These are phyloP conservation scores for Tetranychus truncatus DNA, from an alignment of 2,888 invertebrate species.

Conservation along the genomic window DNA sequence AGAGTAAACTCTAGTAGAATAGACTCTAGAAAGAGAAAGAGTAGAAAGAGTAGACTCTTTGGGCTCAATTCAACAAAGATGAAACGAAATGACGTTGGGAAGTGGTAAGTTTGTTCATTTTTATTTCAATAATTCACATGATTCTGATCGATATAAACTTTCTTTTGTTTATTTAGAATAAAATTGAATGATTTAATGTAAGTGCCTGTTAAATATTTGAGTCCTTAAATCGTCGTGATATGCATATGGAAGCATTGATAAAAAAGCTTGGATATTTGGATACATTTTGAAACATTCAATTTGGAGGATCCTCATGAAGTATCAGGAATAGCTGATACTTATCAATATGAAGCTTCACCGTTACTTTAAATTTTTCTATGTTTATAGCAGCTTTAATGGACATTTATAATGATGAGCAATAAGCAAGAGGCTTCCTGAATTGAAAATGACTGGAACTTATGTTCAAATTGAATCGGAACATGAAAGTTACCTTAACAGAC, in stretches of 20 bases:
- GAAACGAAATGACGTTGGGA: constrained; percentile 47
- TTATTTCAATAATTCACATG: background rate
- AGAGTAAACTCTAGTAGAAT: too few relatives aligned
- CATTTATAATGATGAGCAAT: constrained; percentile 69
- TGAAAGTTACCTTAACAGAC: constrained; percentile 56
- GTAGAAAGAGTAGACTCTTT: too few relatives aligned
- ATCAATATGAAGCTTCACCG: constrained; percentile 34
- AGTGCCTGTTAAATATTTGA: constrained; percentile 45
- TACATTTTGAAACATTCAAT: constrained; percentile 26
- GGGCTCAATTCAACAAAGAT: constrained; percentile 31
- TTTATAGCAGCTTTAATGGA: constrained; percentile 77
- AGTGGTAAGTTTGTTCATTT: constrained; percentile 31
- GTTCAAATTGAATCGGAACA: constrained; percentile 93
- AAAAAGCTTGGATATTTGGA: constrained; percentile 25
- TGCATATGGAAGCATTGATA: constrained; percentile 24
- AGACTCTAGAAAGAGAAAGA: too few relatives aligned
- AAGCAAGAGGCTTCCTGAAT: constrained; percentile 59
- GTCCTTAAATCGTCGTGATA: constrained; percentile 54
- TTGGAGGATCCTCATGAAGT: constrained; percentile 26
- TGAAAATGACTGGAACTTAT: constrained; percentile 75
- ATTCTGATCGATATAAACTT: background rate
- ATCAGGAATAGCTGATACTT: constrained; percentile 25
- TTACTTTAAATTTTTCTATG: constrained; percentile 71
- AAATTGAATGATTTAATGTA: constrained; percentile 40
- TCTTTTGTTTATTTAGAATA: constrained; percentile 35